phyloP scores from a whole-genome alignment of 53 echinoderm and acorn worm genomes.

The Paelopatides confundens region DNA sequence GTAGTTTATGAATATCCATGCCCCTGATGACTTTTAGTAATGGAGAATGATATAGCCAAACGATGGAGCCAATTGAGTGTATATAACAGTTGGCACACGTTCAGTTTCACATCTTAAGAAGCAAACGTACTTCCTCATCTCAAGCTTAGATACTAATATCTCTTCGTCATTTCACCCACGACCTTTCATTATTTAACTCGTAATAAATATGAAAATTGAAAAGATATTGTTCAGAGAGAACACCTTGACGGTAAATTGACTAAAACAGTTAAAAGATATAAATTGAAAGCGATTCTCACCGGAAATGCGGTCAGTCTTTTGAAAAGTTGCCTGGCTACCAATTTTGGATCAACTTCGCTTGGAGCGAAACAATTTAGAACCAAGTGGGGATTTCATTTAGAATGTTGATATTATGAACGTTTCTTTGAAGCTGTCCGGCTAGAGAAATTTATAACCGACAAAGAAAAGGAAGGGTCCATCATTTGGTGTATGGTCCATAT shows the following conservation, averaged over 20 bases:
- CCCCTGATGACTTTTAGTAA: too few species aligned
- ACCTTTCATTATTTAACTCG: not conserved
- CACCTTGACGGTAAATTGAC: not conserved
- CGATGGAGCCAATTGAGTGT: too few species aligned
- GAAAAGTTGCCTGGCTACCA: conserved; percentile 26
- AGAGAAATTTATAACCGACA: not conserved
- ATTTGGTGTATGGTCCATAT: not conserved
- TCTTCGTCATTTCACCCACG: not conserved
- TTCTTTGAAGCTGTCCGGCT: conserved; percentile 24
- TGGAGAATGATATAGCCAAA: too few species aligned
- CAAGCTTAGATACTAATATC: not conserved
- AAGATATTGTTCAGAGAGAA: conserved; percentile 10
- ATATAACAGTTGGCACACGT: too few species aligned
- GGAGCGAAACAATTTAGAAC: conserved; percentile 21
- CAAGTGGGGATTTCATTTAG: conserved; percentile 37
- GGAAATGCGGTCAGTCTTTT: conserved; percentile 42
- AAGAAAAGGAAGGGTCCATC: conserved; percentile 13
- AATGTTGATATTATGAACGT: not conserved
- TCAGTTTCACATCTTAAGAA: too few species aligned
- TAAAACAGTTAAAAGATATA: not conserved
- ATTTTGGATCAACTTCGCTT: conserved; percentile 28
- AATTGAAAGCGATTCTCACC: conserved; percentile 9
- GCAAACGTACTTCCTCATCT: not conserved
- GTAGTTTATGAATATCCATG: too few species aligned
- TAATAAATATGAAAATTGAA: conserved; percentile 26